These are phyloP conservation scores for Philonicus albiceps DNA, from an alignment of 2,888 invertebrate genomes.

Conservation along the genomic window DNA sequence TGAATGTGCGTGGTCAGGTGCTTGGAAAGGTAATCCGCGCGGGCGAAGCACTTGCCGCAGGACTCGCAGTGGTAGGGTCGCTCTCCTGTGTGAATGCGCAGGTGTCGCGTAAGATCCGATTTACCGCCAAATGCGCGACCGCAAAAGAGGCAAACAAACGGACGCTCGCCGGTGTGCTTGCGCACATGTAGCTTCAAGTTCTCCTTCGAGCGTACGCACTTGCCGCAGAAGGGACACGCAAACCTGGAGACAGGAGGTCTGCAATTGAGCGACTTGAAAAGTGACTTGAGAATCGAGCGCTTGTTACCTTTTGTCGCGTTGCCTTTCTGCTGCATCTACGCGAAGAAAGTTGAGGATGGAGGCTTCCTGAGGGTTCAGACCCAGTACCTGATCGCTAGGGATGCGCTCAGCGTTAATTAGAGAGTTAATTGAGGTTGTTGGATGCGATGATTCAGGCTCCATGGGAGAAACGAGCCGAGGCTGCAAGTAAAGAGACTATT, in stretches of 20 bases:
- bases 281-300: slow-evolving; percentile 46
- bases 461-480: slow-evolving; percentile 60
- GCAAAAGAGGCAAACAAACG: slow-evolving; percentile 90
- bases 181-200: slow-evolving; percentile 87
- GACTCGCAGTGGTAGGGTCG: slow-evolving; percentile 91
- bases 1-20: slow-evolving; percentile 91
- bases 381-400: slow-evolving; percentile 66
- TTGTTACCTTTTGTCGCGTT: slow-evolving; percentile 69
- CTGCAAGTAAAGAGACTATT: slow-evolving; percentile 49
- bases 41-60: slow-evolving; percentile 90
- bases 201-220: slow-evolving; percentile 88
- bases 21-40: slow-evolving; percentile 89
- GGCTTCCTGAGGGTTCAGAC: slow-evolving; percentile 66
- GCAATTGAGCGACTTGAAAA: slow-evolving; percentile 42
- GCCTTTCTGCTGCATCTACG: slow-evolving; percentile 69
- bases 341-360: slow-evolving; percentile 74
- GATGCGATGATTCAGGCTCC: slow-evolving; percentile 63
- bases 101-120: slow-evolving; percentile 84
- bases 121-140: slow-evolving; percentile 89
- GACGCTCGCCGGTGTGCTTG: slow-evolving; percentile 86
- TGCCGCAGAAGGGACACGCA: slow-evolving; percentile 89
- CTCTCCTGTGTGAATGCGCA: slow-evolving; percentile 89
- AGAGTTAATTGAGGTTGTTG: slow-evolving; percentile 57
- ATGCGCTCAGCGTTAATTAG: slow-evolving; percentile 68
- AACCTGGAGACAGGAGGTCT: slow-evolving; percentile 68